These are phyloP conservation scores for Rugalucina vietnamica DNA, from an alignment of 2,888 invertebrate species.

Conservation along the genomic window DNA sequence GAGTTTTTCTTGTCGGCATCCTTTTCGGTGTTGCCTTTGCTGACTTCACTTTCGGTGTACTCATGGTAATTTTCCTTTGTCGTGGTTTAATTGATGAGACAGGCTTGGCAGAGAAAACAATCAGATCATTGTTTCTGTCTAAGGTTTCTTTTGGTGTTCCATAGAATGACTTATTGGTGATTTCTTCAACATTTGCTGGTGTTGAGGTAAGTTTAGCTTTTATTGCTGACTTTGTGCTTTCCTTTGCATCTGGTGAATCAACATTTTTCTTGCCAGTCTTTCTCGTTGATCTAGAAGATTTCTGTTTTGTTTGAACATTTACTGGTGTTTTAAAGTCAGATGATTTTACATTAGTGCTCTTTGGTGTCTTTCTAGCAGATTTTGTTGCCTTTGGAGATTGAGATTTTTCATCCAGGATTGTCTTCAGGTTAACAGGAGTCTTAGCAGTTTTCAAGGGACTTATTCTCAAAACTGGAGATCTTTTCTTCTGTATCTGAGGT, in stretches of 20 bases:
- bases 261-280: slow-evolving; percentile 12
- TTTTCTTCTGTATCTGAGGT: neutral
- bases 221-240: neutral
- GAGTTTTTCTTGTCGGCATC: slow-evolving; percentile 28
- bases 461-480: neutral
- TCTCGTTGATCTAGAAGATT: neutral
- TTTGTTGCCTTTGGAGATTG: neutral
- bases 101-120: slow-evolving; percentile 41
- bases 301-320: neutral
- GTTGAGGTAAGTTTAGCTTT: slow-evolving; percentile 44
- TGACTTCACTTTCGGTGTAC: slow-evolving; percentile 30
- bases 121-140: slow-evolving; percentile 27
- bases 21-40: slow-evolving; percentile 23
- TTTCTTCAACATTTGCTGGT: slow-evolving; percentile 40
- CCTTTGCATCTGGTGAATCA: neutral
- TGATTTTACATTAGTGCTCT: neutral
- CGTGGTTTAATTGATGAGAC: slow-evolving; percentile 7
- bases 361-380: neutral
- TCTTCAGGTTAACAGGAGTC: neutral
- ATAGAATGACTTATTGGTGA: slow-evolving; percentile 55
- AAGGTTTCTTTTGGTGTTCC: slow-evolving; percentile 52
- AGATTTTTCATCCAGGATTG: neutral
- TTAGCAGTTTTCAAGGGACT: neutral
- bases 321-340: neutral
- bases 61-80: slow-evolving; percentile 7